Evolutionary conservation across 2,113 vertebrate species (phyloP).

Genomic region (Gambusia holbrooki): DNA sequence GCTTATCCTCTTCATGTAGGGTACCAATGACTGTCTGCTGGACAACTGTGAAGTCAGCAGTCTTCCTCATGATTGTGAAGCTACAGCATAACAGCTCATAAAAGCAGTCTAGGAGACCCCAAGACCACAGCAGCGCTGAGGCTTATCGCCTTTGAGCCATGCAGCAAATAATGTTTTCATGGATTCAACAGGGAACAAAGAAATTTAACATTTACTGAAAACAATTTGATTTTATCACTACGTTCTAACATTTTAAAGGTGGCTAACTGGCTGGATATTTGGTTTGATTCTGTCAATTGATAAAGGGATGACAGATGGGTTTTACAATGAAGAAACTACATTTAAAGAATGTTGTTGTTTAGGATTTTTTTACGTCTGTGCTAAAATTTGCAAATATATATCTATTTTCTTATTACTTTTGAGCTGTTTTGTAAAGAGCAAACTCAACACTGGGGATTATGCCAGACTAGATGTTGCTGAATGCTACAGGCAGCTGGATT

Average conservation of each 20-base stretch:
- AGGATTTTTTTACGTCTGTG: too few species aligned
- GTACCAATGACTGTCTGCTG: neutral
- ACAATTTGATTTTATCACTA: neutral
- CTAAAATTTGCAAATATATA: too few species aligned
- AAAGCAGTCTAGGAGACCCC: neutral
- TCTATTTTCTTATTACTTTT: neutral
- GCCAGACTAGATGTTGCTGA: too few species aligned
- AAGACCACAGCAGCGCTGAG: neutral
- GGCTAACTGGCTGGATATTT: neutral
- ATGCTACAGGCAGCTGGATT: too few species aligned
- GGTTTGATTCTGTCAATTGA: neutral
- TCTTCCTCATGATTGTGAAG: neutral
- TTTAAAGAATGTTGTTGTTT: too few species aligned
- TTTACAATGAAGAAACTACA: too few species aligned
- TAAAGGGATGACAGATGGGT: too few species aligned
- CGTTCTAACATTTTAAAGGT: neutral
- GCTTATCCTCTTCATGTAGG: neutral
- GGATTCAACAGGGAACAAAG: neutral
- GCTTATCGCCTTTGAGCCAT: neutral
- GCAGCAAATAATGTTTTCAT: neutral
- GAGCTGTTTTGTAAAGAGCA: neutral
- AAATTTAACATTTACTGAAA: neutral
- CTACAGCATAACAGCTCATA: neutral
- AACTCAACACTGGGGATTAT: too few species aligned
- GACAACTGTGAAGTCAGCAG: neutral